These are phyloP conservation scores for Eledone cirrhosa DNA, from an alignment of 2,888 invertebrate genomes.

Conservation along the genomic window DNA sequence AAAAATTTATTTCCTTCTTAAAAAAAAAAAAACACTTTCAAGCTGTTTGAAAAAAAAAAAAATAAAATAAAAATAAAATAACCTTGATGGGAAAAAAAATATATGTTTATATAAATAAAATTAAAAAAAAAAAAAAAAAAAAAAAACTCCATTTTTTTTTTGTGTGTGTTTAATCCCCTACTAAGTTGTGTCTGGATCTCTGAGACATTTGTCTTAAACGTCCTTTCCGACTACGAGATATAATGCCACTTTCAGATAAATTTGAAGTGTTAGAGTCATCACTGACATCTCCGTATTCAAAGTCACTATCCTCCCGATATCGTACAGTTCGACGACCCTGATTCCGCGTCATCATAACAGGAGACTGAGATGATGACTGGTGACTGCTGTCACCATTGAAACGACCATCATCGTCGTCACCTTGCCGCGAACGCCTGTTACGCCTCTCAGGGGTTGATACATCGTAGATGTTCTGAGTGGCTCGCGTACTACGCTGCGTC, in stretches of 20 bases:
- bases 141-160: not conserved
- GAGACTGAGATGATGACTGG: slow-evolving; percentile 29
- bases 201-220: slow-evolving; percentile 19
- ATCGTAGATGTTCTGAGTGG: slow-evolving; percentile 33
- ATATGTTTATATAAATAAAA: not conserved
- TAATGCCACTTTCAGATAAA: not conserved
- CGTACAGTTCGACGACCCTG: slow-evolving; percentile 64
- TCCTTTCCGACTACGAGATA: slow-evolving; percentile 17
- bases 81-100: not conserved
- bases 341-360: slow-evolving; percentile 53
- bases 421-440: slow-evolving; percentile 22
- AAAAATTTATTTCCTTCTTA: too few species aligned
- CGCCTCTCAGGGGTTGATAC: slow-evolving; percentile 24
- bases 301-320: slow-evolving; percentile 55
- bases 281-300: slow-evolving; percentile 33
- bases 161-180: slow-evolving; percentile 23
- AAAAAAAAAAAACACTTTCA: slow-evolving; percentile 12
- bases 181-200: slow-evolving; percentile 12
- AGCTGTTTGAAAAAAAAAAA: slow-evolving; percentile 5
- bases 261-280: slow-evolving; percentile 23
- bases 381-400: slow-evolving; percentile 19
- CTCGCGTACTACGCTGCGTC: slow-evolving; percentile 36
- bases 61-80: not conserved
- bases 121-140: too few species aligned
- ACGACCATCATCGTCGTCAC: not conserved